Base-by-base conservation (phyloP, 2,113 vertebrate genomes). In the Mola mola region DNA sequence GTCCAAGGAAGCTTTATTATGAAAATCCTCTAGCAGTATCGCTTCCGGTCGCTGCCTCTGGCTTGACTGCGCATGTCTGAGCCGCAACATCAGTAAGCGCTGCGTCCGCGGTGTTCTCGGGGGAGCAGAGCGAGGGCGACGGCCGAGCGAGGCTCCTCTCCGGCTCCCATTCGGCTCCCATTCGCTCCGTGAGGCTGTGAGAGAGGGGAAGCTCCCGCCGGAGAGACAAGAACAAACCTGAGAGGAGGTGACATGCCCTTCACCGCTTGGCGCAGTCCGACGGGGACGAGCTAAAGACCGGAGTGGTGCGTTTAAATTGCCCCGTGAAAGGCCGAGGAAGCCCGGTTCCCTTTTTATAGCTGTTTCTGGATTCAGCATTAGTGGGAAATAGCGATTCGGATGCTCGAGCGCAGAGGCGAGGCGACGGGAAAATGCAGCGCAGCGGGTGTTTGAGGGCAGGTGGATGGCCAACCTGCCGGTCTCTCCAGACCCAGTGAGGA, bases 231-330 rank as follows among this genome's bases (percentile, higher is more conserved):
- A 42, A n/a, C n/a, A n/a, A n/a, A n/a, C n/a, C n/a, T n/a, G n/a
- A 19, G 28, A n/a, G 57, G 75, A 81, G 88, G 89, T 78, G 93
- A 83, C 89, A 88, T 56, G 87, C 87, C 75, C 77, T 80, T 75
- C 62, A 64, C 82, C 66, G 51, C 53, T 26, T 53, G 49, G 71
- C 77, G 81, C 84, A 79, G 80, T 80, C 71, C 5, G 75, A 9
- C 56, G 43, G 1, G 44, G 64, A 62, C 67, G 19, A 63, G 53
- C 67, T 52, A 4, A 31, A 57, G 16, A 49, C 24, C 34, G 40
- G 58, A 62, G 63, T 68, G 34, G 36, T 62, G 78, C 71, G 21
- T 69, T 57, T 43, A 26, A 15, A 48, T 17, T 7, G 3, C 2
- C 36, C 6, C 15, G 20, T 33, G 4, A 44, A 28, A 36, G 62